phyloP scores from a whole-genome alignment of 2,888 invertebrate genomes.

The Rotaria sp. region DNA sequence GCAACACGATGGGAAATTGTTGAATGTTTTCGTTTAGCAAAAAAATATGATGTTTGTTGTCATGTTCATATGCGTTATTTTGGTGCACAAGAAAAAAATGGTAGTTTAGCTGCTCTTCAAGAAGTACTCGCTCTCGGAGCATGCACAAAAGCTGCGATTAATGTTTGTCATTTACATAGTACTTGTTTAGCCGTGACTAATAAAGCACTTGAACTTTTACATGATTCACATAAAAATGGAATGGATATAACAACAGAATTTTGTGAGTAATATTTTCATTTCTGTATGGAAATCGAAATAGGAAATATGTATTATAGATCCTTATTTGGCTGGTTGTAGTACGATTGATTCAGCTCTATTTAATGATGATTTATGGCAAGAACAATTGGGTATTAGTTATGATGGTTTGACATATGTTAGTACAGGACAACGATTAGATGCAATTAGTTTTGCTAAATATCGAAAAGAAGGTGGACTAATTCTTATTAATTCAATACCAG shows the following conservation, averaged over 20 bases:
- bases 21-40: slow-evolving; percentile 28
- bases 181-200: not conserved
- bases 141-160: not conserved
- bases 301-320: not conserved
- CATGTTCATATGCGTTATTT: slow-evolving; percentile 29
- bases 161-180: slow-evolving; percentile 21
- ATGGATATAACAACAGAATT: slow-evolving; percentile 25
- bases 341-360: not conserved
- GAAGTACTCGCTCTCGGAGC: not conserved
- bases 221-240: not conserved
- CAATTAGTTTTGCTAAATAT: not conserved
- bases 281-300: not conserved
- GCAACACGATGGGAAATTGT: slow-evolving; percentile 24
- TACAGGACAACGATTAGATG: not conserved
- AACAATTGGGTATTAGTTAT: not conserved
- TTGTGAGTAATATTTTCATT: not conserved
- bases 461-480: not conserved
- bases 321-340: slow-evolving; percentile 11
- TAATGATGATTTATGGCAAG: not conserved
- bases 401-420: not conserved
- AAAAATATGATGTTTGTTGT: not conserved
- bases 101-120: slow-evolving; percentile 1
- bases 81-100: slow-evolving; percentile 28
- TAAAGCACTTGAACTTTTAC: not conserved
- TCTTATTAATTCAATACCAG: slow-evolving; percentile 6